Conservation (phyloP, 1,140 invertebrate genomes). For the Ceratina australensis region DNA sequence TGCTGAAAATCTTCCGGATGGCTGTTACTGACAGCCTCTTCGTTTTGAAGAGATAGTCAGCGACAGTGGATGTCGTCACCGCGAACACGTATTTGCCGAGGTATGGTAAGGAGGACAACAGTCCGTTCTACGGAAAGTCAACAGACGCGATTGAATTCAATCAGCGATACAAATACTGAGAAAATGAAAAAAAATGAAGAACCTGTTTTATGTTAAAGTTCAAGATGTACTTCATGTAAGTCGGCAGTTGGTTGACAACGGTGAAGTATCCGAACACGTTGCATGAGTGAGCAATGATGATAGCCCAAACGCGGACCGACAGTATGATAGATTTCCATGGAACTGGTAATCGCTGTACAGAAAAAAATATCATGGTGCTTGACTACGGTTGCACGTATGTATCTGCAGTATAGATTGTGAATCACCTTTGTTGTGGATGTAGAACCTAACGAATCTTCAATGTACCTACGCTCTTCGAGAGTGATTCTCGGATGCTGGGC, state of each 20-base stretch:
- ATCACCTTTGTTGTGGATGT: slow-evolving; percentile 64
- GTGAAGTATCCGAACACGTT: slow-evolving; percentile 98
- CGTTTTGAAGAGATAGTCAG: slow-evolving; percentile 84
- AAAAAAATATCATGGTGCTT: background rate
- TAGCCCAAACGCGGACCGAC: slow-evolving; percentile 94
- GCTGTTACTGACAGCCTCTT: slow-evolving; percentile 85
- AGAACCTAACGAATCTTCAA: slow-evolving; percentile 86
- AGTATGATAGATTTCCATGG: slow-evolving; percentile 91
- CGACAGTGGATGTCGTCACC: slow-evolving; percentile 84
- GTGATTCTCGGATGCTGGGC: slow-evolving; percentile 92
- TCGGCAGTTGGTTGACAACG: slow-evolving; percentile 95
- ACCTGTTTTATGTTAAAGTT: slow-evolving; percentile 93
- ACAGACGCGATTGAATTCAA: background rate
- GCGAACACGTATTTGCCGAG: slow-evolving; percentile 91
- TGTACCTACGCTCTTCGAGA: slow-evolving; percentile 88
- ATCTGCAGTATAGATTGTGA: background rate
- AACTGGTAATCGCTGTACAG: slow-evolving; percentile 82
- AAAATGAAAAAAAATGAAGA: background rate
- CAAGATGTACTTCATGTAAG: slow-evolving; percentile 95
- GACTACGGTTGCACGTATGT: too few species aligned
- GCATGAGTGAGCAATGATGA: slow-evolving; percentile 92
- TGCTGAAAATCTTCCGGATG: slow-evolving; percentile 85
- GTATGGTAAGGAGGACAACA: slow-evolving; percentile 93
- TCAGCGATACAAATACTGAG: background rate
- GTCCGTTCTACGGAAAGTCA: slow-evolving; percentile 85